phyloP scores from a whole-genome alignment of 1,140 invertebrate species.

The Pogonomyrmex barbatus region DNA sequence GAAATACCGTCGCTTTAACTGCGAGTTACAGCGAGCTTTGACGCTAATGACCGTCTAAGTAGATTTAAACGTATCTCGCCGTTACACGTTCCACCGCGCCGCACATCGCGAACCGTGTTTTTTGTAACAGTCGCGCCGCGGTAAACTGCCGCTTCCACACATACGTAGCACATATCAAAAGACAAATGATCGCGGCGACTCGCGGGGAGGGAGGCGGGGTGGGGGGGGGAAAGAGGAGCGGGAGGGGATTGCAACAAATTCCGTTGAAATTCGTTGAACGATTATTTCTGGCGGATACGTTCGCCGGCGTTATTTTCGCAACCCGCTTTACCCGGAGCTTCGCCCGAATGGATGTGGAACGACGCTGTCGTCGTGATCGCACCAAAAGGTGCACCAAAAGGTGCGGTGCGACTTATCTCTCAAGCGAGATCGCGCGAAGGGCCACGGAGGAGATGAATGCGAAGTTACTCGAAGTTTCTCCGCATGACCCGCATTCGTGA shows the following conservation, averaged over 20 bases:
- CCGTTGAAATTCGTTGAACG: conserved; percentile 26
- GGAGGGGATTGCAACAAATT: conserved; percentile 34
- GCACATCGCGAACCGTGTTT: conserved; percentile 43
- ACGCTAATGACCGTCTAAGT: conserved; percentile 59
- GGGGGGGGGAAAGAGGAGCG: no score
- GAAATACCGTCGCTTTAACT: conserved; percentile 23
- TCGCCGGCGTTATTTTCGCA: conserved; percentile 22
- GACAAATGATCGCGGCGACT: conserved; percentile 22
- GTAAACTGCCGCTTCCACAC: conserved; percentile 33
- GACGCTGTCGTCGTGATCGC: not conserved
- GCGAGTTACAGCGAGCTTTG: conserved; percentile 54
- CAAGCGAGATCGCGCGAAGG: not conserved
- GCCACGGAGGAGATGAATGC: no score
- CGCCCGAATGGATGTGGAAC: not conserved
- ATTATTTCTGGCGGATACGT: conserved; percentile 37
- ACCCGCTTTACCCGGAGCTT: not conserved
- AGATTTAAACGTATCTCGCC: conserved; percentile 53
- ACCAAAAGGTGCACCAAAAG: not conserved
- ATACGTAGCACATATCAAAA: conserved; percentile 32
- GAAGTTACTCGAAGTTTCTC: not conserved
- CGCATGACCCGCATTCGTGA: not conserved
- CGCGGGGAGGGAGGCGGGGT: no score
- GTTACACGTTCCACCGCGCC: conserved; percentile 28
- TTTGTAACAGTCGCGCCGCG: conserved; percentile 14
- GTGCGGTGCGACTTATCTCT: not conserved